phyloP scores from a whole-genome alignment of 2,113 vertebrate species.

The Maccullochella peelii region DNA sequence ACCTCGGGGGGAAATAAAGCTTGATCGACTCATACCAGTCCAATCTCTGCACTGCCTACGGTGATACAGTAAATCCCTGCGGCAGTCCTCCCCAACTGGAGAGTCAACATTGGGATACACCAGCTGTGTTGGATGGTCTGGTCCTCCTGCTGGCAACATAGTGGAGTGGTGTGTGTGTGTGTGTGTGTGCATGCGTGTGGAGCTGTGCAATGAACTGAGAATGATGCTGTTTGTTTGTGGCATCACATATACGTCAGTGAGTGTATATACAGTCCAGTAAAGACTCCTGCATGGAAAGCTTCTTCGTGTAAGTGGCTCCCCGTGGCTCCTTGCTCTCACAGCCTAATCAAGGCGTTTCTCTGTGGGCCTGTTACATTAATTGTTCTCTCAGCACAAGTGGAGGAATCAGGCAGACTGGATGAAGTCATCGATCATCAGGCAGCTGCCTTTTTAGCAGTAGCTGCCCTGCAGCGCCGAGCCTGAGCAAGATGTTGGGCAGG shows the following conservation, averaged over 20 bases:
- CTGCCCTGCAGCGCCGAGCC: conserved; percentile 70
- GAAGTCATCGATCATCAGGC: conserved; percentile 86
- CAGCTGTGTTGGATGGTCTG: conserved; percentile 70
- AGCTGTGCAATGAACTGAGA: conserved; percentile 46
- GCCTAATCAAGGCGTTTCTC: conserved; percentile 84
- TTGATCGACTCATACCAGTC: conserved; percentile 76
- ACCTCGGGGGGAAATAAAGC: conserved; percentile 81
- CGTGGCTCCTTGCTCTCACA: conserved; percentile 79
- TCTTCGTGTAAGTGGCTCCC: conserved; percentile 86
- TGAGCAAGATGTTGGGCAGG: conserved; percentile 40
- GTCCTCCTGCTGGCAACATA: conserved; percentile 64
- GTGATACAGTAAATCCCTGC: conserved; percentile 74
- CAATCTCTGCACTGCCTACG: conserved; percentile 68
- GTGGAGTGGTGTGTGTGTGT: conserved; percentile 17
- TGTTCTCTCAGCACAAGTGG: conserved; percentile 86
- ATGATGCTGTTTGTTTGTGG: conserved; percentile 56
- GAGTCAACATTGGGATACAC: conserved; percentile 72
- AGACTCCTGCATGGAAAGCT: conserved; percentile 78
- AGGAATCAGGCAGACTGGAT: conserved; percentile 84
- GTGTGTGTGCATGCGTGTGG: conserved; percentile 18
- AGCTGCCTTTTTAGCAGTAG: conserved; percentile 83
- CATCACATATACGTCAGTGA: conserved; percentile 53
- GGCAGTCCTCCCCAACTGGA: conserved; percentile 62
- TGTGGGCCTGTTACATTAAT: conserved; percentile 86
- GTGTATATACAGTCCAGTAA: conserved; percentile 59